These are phyloP conservation scores for Hetaerina titia DNA, from an alignment of 2,888 invertebrate genomes.

Conservation along the genomic window DNA sequence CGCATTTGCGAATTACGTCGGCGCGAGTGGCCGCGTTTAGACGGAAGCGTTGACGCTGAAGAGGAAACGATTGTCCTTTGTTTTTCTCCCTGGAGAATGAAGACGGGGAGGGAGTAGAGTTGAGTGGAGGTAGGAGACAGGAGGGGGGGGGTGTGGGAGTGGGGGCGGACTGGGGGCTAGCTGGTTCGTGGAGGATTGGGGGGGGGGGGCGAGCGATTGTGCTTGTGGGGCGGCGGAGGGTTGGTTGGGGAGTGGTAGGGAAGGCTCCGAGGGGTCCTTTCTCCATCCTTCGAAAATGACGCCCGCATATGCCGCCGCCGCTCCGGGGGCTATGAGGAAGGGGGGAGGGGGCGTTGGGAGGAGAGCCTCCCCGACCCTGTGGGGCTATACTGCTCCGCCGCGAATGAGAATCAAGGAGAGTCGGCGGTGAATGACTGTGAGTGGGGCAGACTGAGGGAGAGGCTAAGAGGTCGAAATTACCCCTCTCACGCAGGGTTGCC, in stretches of 20 bases:
- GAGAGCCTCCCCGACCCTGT: background rate
- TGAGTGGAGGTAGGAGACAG: background rate
- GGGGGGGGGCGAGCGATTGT: background rate
- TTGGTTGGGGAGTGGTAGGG: background rate
- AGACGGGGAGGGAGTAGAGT: background rate
- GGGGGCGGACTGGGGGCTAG: background rate
- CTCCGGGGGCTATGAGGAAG: background rate
- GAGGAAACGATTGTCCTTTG: conserved; percentile 20
- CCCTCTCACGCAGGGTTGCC: background rate
- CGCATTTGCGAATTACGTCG: background rate
- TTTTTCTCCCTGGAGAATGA: background rate
- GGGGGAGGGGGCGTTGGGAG: background rate
- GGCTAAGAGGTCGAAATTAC: background rate
- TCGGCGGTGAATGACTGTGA: background rate
- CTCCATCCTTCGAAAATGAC: background rate
- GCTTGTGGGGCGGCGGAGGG: background rate
- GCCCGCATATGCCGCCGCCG: background rate
- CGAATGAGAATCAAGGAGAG: background rate
- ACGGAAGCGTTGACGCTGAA: conserved; percentile 16
- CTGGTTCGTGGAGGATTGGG: background rate
- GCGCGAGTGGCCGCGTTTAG: conserved; percentile 16
- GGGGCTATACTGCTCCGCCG: background rate
- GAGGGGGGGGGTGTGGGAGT: background rate
- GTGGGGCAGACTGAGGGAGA: background rate
- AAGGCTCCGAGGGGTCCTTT: background rate